A percentile compares a stretch with the other conserved stretches of the same genome.
Evolutionary conservation across 2,797 vertebrate species (phyloP).

Genomic region (Gallinago stenura): DNA sequence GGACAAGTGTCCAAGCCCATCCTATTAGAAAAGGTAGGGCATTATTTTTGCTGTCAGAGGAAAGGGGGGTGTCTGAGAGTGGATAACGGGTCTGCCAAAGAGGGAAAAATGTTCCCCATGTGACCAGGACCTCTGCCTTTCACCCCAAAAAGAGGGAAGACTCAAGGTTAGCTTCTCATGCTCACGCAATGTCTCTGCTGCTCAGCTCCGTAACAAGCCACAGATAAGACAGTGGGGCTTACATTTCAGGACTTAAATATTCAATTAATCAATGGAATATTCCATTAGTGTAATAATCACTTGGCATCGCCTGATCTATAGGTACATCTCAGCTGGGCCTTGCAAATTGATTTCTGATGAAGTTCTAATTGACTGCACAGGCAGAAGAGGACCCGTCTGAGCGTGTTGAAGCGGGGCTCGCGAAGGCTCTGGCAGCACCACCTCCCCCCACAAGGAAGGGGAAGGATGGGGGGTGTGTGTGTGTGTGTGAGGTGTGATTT

Average conservation of each 20-base stretch:
- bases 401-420: conserved; percentile 59
- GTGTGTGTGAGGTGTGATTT: conserved; percentile 68
- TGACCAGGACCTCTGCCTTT: not conserved
- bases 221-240: conserved; percentile 49
- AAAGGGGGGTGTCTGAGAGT: not conserved
- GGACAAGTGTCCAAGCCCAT: not conserved
- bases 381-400: conserved; percentile 75
- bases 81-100: not conserved
- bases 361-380: conserved; percentile 84
- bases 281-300: conserved; percentile 84
- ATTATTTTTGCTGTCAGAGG: not conserved
- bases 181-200: not conserved
- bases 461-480: not conserved
- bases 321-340: conserved; percentile 84
- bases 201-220: conserved; percentile 2
- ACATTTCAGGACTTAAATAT: conserved; percentile 79
- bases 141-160: not conserved
- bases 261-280: conserved; percentile 86
- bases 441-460: conserved; percentile 47
- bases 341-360: conserved; percentile 87
- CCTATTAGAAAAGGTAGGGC: not conserved
- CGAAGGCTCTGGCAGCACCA: conserved; percentile 49
- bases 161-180: fast-evolving
- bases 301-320: conserved; percentile 82
- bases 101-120: not conserved